Conservation (phyloP, 2,113 vertebrate genomes). For the Poeciliopsis retropinna region DNA sequence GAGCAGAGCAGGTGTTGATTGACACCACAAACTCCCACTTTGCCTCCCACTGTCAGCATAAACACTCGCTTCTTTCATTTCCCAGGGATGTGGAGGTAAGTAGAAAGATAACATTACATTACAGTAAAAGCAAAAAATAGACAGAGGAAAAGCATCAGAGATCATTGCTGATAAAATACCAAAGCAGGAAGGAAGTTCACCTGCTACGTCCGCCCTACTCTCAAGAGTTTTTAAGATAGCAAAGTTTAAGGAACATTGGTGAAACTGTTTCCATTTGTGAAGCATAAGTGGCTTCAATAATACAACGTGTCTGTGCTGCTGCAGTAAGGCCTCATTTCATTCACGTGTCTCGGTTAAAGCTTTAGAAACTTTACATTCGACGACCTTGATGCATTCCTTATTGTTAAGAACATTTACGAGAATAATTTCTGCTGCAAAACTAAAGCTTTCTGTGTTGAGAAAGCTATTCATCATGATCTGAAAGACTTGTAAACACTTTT, state of each 20-base stretch:
- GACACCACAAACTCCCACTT: constrained; percentile 69
- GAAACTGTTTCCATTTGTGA: too few relatives aligned
- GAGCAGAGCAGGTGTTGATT: constrained; percentile 77
- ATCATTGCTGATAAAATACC: constrained; percentile 30
- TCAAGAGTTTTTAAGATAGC: constrained; percentile 13
- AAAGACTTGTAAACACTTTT: constrained; percentile 16
- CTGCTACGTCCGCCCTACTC: constrained; percentile 1
- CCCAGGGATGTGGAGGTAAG: constrained; percentile 38
- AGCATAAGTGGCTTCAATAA: constrained; percentile 33
- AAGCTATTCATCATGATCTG: constrained; percentile 21
- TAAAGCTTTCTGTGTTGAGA: constrained; percentile 16
- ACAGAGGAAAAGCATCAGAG: constrained; percentile 15
- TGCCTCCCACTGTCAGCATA: constrained; percentile 59
- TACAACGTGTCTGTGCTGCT: constrained; percentile 17
- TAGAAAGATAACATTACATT: constrained; percentile 56
- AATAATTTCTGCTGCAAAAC: constrained; percentile 13
- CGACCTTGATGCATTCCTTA: not conserved
- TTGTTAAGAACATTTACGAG: constrained; percentile 18
- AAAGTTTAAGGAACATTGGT: constrained; percentile 34
- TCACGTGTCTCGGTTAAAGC: constrained; percentile 40
- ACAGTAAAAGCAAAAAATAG: constrained; percentile 29
- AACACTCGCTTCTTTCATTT: constrained; percentile 55
- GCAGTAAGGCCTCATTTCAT: constrained; percentile 39
- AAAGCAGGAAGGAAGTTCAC: constrained; percentile 21
- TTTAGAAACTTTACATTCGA: constrained; percentile 16